phyloP scores from a whole-genome alignment of 2,888 invertebrate species.

The Chloromyia formosa region DNA sequence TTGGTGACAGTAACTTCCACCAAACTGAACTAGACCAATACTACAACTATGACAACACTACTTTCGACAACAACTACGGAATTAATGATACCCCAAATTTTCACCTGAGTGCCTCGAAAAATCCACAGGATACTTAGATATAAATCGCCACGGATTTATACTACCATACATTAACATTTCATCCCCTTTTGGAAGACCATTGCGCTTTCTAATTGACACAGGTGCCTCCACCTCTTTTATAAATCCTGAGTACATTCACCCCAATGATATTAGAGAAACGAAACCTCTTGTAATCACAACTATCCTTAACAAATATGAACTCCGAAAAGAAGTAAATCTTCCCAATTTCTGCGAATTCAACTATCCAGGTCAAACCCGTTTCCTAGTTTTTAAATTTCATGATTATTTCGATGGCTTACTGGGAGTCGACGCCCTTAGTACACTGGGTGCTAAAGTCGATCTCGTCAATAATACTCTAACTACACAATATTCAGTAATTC shows the following conservation, averaged over 20 bases:
- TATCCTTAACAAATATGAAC: not conserved
- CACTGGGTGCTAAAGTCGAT: too few relatives aligned
- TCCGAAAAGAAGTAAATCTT: not conserved
- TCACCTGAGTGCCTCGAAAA: slow-evolving; percentile 46
- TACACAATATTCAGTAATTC: too few relatives aligned
- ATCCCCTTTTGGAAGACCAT: slow-evolving; percentile 45
- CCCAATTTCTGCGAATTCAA: not conserved
- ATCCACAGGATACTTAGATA: slow-evolving; percentile 49
- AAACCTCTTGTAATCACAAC: not conserved
- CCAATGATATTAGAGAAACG: not conserved
- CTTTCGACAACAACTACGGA: not conserved
- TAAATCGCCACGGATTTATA: slow-evolving; percentile 38
- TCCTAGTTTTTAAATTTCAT: not conserved
- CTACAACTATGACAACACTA: not conserved
- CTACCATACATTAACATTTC: slow-evolving; percentile 23
- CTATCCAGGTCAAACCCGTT: not conserved
- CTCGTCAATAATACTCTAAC: too few relatives aligned
- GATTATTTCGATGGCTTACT: too few relatives aligned
- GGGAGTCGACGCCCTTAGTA: too few relatives aligned
- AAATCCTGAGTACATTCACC: not conserved
- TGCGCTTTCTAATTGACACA: slow-evolving; percentile 40
- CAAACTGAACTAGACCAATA: not conserved
- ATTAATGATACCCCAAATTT: slow-evolving; percentile 49
- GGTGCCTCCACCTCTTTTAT: not conserved
- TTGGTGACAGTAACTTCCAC: too few relatives aligned